Evolutionary conservation across 2,797 vertebrate genomes (phyloP), one percentile per base, ranked within the genome.

Genomic region (Poeciliopsis infans): DNA sequence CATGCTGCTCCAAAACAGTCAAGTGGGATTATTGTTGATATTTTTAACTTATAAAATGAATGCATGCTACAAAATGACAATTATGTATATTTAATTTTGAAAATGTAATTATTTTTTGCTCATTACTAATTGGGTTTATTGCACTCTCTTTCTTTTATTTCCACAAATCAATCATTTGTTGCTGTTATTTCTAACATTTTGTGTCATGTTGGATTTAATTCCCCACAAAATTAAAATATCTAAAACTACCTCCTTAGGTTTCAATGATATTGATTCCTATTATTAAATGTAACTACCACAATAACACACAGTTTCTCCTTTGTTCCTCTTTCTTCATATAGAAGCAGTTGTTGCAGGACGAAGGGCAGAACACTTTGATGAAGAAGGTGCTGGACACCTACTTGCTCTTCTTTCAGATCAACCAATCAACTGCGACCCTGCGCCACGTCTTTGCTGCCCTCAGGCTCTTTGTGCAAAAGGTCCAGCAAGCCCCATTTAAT

Each of bases 311-410:
- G 73, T 55, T 76, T 83, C 25, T n/a, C 4, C 8, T 4, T 69
- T 10, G 77, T 72, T 2, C 18, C 11, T 71, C 43, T 71, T 43
- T 1, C 4, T 31, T 66, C 15, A 12, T 90, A 80, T 94, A 99
- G 98, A 98, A 97, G 89, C 97, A 97, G 85, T 93, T 99, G 71
- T 95, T 96, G 85, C 95, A 97, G 83, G 97, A 98, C 25, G 98
- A 99, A 33, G 98, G 98, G 72, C 98, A 99, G 89, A 99, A 98
- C 81, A 93, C 92, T 20, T 46, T 98, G 93, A 98, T 99, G 97
- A 99, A 97, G 94, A 99, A 98, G 91, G 97, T 99, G 70, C 98
- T 99, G 89, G 98, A 99, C 93, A 99, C 97, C 1, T 97, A 98
- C 91, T 94, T 99, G 88, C 97, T 99, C 84, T 99, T 98, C 93